These are phyloP conservation scores for Dasyurus viverrinus DNA, from an alignment of 2,113 vertebrate species.

Conservation along the genomic window DNA sequence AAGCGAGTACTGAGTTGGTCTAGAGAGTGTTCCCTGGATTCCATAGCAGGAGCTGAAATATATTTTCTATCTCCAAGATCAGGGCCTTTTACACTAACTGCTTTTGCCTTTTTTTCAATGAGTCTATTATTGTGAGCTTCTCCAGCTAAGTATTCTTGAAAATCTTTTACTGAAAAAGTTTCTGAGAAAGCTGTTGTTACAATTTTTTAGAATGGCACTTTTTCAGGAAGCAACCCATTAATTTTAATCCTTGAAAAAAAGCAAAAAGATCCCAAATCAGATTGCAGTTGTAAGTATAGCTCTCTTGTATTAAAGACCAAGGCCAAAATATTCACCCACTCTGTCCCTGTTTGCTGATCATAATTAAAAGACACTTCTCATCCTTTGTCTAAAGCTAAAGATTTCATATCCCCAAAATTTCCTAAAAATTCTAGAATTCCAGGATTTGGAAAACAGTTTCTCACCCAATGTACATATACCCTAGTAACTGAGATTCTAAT, in stretches of 20 bases:
- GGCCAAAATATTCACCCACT: background rate
- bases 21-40: background rate
- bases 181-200: background rate
- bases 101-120: background rate
- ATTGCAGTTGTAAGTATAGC: background rate
- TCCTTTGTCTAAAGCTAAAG: background rate
- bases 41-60: background rate
- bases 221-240: background rate
- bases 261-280: background rate
- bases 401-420: background rate
- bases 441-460: background rate
- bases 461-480: background rate
- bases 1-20: background rate
- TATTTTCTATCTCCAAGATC: background rate
- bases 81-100: background rate
- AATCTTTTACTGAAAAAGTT: background rate
- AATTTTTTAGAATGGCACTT: background rate
- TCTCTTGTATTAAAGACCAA: background rate
- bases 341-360: background rate
- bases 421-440: background rate
- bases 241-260: background rate
- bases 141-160: background rate
- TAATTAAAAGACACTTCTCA: background rate
- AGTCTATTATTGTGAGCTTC: background rate
- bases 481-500: background rate